Percentiles rank a stretch among this genome's conserved stretches.
These are phyloP conservation scores for Nesoenas mayeri DNA, from an alignment of 2,113 vertebrate genomes.

Conservation along the genomic window DNA sequence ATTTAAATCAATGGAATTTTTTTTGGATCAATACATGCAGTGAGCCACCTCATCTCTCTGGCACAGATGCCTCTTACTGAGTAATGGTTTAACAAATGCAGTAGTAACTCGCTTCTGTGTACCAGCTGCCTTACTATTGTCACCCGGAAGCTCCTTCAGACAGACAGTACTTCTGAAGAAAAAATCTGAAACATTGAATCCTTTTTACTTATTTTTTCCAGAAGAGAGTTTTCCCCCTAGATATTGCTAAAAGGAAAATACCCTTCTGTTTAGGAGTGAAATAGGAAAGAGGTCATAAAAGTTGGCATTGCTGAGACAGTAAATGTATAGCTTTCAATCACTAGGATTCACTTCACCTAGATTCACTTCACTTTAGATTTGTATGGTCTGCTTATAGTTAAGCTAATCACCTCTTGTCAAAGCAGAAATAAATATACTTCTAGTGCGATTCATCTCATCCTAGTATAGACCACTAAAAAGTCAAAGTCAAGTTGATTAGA, in stretches of 20 bases:
- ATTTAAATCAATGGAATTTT: background rate
- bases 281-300: background rate
- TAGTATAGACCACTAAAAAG: background rate
- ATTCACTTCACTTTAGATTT: background rate
- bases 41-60: background rate
- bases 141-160: background rate
- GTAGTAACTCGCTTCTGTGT: background rate
- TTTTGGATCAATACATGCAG: background rate
- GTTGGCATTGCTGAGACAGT: background rate
- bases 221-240: background rate
- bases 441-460: background rate
- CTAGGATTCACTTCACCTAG: background rate
- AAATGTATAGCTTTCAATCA: background rate
- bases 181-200: background rate
- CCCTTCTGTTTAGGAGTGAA: accelerated
- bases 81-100: background rate
- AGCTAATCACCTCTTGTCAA: background rate
- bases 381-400: background rate
- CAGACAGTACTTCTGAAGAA: background rate
- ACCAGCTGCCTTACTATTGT: background rate
- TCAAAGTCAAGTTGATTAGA: background rate
- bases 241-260: background rate
- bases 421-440: background rate
- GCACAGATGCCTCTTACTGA: background rate
- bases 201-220: background rate